Conservation (phyloP, 2,797 vertebrate species). For the Muraenolepis orangiensis region DNA sequence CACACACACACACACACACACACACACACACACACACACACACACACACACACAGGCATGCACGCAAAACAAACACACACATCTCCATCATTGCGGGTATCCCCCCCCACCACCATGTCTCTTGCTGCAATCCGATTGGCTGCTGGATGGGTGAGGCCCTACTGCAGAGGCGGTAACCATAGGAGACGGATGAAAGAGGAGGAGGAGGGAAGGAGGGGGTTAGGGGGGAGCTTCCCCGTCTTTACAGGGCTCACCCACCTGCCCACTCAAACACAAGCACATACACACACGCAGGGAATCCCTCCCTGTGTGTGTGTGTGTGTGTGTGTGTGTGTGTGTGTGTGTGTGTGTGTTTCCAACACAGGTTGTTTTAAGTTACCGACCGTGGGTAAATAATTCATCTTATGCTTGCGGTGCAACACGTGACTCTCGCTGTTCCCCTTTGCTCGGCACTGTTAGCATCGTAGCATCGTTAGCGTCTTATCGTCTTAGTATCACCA, state of each 20-base stretch:
- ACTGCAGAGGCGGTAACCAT: conserved; percentile 61
- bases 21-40: conserved; percentile 2
- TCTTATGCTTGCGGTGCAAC: too few species aligned
- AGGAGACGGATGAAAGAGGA: too few species aligned
- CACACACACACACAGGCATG: neutral
- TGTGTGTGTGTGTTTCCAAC: too few species aligned
- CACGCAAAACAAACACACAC: conserved; percentile 11
- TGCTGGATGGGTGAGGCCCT: conserved; percentile 64
- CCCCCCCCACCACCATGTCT: conserved; percentile 39
- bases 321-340: too few species aligned
- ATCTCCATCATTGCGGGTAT: conserved; percentile 53
- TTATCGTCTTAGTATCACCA: too few species aligned
- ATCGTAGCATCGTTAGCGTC: too few species aligned
- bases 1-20: conserved; percentile 20
- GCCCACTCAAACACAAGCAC: neutral
- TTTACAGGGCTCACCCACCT: conserved; percentile 32
- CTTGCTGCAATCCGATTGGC: conserved; percentile 53
- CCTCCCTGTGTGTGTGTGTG: conserved; percentile 25
- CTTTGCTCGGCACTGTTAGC: too few species aligned
- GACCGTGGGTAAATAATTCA: too few species aligned
- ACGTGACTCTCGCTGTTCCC: too few species aligned
- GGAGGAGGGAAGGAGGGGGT: conserved; percentile 27
- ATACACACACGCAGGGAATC: conserved; percentile 51
- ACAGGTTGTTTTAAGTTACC: too few species aligned
- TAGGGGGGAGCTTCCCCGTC: conserved; percentile 39